A percentile compares a stretch with the other conserved stretches of the same genome.
Conservation (phyloP, 1,140 invertebrate genomes). For the Brachystomella parvula region DNA sequence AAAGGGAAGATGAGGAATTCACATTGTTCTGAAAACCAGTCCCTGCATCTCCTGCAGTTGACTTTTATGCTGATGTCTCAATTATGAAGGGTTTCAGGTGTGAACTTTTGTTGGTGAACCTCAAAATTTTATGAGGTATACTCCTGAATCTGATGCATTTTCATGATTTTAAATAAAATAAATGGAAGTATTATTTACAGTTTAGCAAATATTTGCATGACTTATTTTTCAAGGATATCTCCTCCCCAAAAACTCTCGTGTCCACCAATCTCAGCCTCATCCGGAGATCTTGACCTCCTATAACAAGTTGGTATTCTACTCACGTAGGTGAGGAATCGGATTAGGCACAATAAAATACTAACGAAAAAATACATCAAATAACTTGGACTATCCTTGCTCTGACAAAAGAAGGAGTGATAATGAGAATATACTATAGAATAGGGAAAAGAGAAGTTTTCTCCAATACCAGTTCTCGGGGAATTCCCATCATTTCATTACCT, state of each 20-base stretch:
- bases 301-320: background rate
- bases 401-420: background rate
- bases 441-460: too few species aligned
- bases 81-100: background rate
- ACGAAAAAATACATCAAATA: background rate
- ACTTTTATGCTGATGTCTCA: slow-evolving; percentile 2
- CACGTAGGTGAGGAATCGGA: background rate
- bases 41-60: background rate
- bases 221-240: too few species aligned
- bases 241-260: too few species aligned
- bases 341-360: background rate
- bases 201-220: too few species aligned
- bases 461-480: background rate
- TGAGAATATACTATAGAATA: too few species aligned
- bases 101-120: background rate
- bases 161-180: too few species aligned
- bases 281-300: background rate
- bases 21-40: background rate
- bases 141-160: background rate
- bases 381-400: background rate
- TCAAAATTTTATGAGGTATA: background rate
- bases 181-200: too few species aligned
- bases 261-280: too few species aligned
- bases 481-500: too few species aligned
- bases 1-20: background rate